Evolutionary conservation across 2,113 vertebrate species (phyloP).

Genomic region (Ageneiosus marmoratus): DNA sequence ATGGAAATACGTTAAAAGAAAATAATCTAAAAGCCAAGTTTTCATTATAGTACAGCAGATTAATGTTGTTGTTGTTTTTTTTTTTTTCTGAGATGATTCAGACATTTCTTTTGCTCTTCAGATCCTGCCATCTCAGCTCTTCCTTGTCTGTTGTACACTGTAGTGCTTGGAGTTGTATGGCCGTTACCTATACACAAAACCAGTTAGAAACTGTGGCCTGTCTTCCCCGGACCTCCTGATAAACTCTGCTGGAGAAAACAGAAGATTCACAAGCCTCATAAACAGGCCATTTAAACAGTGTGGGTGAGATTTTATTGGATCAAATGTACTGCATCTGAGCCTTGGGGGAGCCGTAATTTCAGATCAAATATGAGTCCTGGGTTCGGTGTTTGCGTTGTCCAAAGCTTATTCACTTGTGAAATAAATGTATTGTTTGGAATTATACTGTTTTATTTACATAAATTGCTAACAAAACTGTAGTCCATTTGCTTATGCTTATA

Average conservation of each 20-base stretch:
- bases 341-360: neutral
- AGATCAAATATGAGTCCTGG: neutral
- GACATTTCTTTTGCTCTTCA: conserved; percentile 55
- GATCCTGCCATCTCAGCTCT: conserved; percentile 76
- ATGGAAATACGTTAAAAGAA: conserved; percentile 67
- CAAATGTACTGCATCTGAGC: conserved; percentile 44
- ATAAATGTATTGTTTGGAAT: conserved; percentile 3
- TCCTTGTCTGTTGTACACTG: conserved; percentile 63
- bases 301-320: neutral
- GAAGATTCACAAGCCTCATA: conserved; percentile 36
- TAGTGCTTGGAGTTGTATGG: conserved; percentile 80
- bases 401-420: neutral
- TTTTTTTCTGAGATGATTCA: conserved; percentile 82
- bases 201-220: conserved; percentile 87
- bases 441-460: neutral
- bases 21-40: conserved; percentile 67
- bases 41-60: conserved; percentile 87
- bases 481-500: neutral
- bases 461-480: neutral
- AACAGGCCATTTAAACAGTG: neutral
- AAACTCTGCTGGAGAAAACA: conserved; percentile 78
- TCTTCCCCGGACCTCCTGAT: conserved; percentile 90
- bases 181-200: conserved; percentile 81
- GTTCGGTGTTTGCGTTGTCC: neutral
- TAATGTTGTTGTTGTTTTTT: conserved; percentile 31